A percentile compares a stretch with the other conserved stretches of the same genome.
phyloP scores from a whole-genome alignment of 2,888 invertebrate genomes.

The Coelinius sp. region DNA sequence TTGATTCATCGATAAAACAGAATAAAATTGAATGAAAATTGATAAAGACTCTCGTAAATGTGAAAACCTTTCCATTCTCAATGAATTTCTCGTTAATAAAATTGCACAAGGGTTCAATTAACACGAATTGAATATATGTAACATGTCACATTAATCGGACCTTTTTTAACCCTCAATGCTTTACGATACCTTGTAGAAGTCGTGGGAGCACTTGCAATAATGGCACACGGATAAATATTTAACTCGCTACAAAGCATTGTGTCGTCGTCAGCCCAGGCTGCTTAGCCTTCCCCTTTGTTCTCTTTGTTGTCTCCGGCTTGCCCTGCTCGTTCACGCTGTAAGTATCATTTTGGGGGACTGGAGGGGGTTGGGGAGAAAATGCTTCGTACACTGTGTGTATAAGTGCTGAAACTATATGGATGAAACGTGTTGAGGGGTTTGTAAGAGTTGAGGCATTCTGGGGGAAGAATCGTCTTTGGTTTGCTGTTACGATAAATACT shows the following conservation, averaged over 20 bases:
- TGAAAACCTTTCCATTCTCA: neutral
- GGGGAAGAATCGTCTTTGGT: neutral
- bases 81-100: slow-evolving; percentile 3
- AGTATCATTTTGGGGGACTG: slow-evolving; percentile 8
- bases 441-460: neutral
- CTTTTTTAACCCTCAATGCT: neutral
- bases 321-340: slow-evolving; percentile 31
- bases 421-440: neutral
- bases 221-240: slow-evolving; percentile 32
- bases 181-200: slow-evolving; percentile 19
- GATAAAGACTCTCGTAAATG: neutral
- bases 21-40: neutral
- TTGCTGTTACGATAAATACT: slow-evolving; percentile 16
- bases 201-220: slow-evolving; percentile 29
- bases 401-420: neutral
- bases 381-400: neutral
- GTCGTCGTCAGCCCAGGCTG: slow-evolving; percentile 21
- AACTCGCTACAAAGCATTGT: slow-evolving; percentile 35
- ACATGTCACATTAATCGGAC: neutral
- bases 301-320: slow-evolving; percentile 34
- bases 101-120: slow-evolving; percentile 16
- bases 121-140: slow-evolving; percentile 4
- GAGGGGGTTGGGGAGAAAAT: no score
- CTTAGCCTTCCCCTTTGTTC: slow-evolving; percentile 32
- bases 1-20: neutral